Evolutionary conservation across 2,888 invertebrate genomes (phyloP), one percentile per base, ranked within the genome.

Genomic region (Caenorhabditis uteleia): DNA sequence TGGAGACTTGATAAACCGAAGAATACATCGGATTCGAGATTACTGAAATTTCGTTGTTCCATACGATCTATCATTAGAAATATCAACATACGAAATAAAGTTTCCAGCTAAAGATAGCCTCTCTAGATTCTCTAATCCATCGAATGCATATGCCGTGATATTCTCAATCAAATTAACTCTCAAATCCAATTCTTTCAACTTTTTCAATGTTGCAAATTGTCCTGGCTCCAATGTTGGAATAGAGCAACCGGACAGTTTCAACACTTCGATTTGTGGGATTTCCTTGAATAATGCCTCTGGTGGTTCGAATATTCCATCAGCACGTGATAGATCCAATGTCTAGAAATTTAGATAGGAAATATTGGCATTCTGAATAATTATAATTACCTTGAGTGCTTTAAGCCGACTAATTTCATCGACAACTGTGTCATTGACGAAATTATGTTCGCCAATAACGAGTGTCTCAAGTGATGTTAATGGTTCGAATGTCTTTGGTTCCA

Each of bases 401-500:
- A 92, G 86, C 1, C 90, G 90, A 38, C 91, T 90, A 82, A 95
- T 91, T 14, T 92, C 90, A 81, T 90, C 91, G 51, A 90, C 89
- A 34, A 91, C 89, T 53, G 93, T 89, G 27, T 89, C 89, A 46
- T 89, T 87, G 49, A 94, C 86, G 2, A 91, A 91, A 12, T 93
- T 93, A 78, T 92, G 89, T 82, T 92, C 91, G 6, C 82, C 82
- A 72, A 94, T 91, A 74, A 91, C 90, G 88, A 86, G 75, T 8
- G 83, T 84, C 58, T 82, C 78, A 7, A 95, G 88, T 14, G 90
- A 88, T 4, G 89, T 89, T 50, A 93, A 85, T 89, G 91, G 79
- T 10, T 91, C 89, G 85, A 94, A 93, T 49, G 92, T 91, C 84
- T 91, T 91, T 47, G 90, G 90, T 77, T 91, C 89, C 76, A 93